These are phyloP conservation scores for Remorina albescens DNA, from an alignment of 2,797 vertebrate species.

Conservation along the genomic window DNA sequence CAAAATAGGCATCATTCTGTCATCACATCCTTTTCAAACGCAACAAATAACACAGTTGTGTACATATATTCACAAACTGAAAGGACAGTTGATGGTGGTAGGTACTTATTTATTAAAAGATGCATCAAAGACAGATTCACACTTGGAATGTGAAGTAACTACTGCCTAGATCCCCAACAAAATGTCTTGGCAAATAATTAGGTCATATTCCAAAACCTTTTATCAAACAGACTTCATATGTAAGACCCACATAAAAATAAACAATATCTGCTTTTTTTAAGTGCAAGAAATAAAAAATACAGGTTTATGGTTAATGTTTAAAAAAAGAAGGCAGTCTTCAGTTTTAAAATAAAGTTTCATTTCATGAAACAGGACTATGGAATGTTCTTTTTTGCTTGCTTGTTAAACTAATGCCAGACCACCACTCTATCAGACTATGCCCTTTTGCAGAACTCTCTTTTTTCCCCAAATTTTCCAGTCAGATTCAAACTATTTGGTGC, in stretches of 20 bases:
- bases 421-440: slow-evolving; percentile 79
- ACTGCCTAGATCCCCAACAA: slow-evolving; percentile 83
- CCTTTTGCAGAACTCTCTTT: slow-evolving; percentile 69
- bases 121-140: slow-evolving; percentile 88
- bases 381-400: slow-evolving; percentile 87
- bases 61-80: slow-evolving; percentile 86
- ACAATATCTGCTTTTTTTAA: slow-evolving; percentile 88
- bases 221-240: slow-evolving; percentile 88
- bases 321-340: slow-evolving; percentile 89
- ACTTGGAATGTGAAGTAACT: slow-evolving; percentile 88
- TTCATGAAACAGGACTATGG: slow-evolving; percentile 88
- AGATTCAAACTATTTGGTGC: slow-evolving; percentile 70
- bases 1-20: slow-evolving; percentile 80
- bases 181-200: slow-evolving; percentile 84
- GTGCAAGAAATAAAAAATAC: slow-evolving; percentile 90
- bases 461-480: slow-evolving; percentile 56
- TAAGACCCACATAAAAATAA: slow-evolving; percentile 89
- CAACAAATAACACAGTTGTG: slow-evolving; percentile 80
- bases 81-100: slow-evolving; percentile 86
- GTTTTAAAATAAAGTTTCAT: slow-evolving; percentile 89
- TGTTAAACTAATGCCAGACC: slow-evolving; percentile 81
- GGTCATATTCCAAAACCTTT: slow-evolving; percentile 86
- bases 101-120: slow-evolving; percentile 91
- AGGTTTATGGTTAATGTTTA: slow-evolving; percentile 86
- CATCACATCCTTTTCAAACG: slow-evolving; percentile 77